phyloP scores from a whole-genome alignment of 2,888 invertebrate species.

The Eucera pruinosa region DNA sequence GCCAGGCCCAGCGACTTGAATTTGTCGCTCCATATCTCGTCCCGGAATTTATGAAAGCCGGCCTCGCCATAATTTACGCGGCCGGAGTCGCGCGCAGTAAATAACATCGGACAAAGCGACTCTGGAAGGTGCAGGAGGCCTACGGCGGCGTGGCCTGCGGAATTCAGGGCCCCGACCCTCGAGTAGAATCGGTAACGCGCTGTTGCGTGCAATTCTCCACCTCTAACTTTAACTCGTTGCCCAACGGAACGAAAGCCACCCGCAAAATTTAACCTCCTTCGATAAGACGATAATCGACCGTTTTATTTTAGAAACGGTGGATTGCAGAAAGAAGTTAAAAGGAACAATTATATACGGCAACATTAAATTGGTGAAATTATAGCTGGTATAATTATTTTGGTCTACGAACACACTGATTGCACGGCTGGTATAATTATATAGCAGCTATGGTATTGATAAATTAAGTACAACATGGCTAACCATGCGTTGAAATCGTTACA shows the following conservation, averaged over 20 bases:
- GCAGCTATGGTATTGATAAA: too few relatives aligned
- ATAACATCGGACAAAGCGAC: constrained; percentile 75
- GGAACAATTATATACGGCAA: too few relatives aligned
- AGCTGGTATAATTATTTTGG: too few relatives aligned
- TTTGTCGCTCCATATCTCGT: constrained; percentile 81
- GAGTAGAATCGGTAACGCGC: constrained; percentile 63
- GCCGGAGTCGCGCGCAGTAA: constrained; percentile 69
- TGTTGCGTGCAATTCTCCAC: constrained; percentile 17
- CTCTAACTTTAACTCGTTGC: background rate
- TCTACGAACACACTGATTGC: too few relatives aligned
- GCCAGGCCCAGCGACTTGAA: constrained; percentile 76
- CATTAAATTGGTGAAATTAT: too few relatives aligned
- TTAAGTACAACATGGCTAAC: too few relatives aligned
- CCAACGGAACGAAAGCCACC: background rate
- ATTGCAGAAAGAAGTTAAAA: too few relatives aligned
- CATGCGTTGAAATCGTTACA: too few relatives aligned
- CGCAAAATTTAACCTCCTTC: too few relatives aligned
- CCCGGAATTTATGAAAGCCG: constrained; percentile 78
- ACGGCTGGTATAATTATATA: too few relatives aligned
- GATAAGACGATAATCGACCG: too few relatives aligned
- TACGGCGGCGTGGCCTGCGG: constrained; percentile 47
- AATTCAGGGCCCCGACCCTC: constrained; percentile 56
- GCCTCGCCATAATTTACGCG: constrained; percentile 77
- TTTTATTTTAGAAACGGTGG: too few relatives aligned
- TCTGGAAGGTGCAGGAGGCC: constrained; percentile 56